Evolutionary conservation across 2,888 invertebrate species (phyloP).

Genomic region (Polietes domitor): DNA sequence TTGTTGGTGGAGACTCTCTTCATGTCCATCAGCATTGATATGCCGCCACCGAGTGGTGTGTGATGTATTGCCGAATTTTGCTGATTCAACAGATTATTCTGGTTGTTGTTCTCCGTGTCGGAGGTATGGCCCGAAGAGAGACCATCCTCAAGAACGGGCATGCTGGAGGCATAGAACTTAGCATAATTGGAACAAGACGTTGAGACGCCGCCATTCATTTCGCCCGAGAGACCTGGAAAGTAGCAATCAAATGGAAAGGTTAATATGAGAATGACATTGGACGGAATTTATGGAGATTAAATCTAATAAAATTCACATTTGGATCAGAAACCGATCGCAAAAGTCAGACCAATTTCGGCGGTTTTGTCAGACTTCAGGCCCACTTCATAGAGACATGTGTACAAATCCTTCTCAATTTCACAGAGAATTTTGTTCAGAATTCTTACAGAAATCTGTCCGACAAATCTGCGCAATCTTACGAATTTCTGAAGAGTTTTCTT

Average conservation of each 20-base stretch:
- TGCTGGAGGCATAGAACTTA: constrained; percentile 85
- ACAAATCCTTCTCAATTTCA: no score
- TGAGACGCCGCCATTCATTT: constrained; percentile 82
- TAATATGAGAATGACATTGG: neutral
- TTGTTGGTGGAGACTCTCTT: constrained; percentile 77
- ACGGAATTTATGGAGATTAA: no score
- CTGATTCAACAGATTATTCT: constrained; percentile 69
- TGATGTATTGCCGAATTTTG: constrained; percentile 69
- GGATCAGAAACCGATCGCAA: no score
- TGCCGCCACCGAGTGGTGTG: constrained; percentile 72
- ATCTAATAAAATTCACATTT: no score
- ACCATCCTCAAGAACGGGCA: constrained; percentile 97
- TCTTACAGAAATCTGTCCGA: no score
- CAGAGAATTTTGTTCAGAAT: no score
- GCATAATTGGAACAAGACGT: constrained; percentile 84
- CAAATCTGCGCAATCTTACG: no score
- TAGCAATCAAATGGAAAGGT: constrained; percentile 3
- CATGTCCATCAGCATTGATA: constrained; percentile 80
- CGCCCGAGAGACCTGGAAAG: constrained; percentile 81
- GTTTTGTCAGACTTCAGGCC: no score
- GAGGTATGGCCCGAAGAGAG: constrained; percentile 96
- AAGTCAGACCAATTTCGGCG: no score
- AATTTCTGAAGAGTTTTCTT: no score
- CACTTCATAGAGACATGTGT: no score
- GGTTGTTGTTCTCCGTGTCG: constrained; percentile 94